Evolutionary conservation across 2,888 invertebrate genomes (phyloP), one percentile per base, ranked within the genome.

Genomic region (Pristionchus exspectatus): DNA sequence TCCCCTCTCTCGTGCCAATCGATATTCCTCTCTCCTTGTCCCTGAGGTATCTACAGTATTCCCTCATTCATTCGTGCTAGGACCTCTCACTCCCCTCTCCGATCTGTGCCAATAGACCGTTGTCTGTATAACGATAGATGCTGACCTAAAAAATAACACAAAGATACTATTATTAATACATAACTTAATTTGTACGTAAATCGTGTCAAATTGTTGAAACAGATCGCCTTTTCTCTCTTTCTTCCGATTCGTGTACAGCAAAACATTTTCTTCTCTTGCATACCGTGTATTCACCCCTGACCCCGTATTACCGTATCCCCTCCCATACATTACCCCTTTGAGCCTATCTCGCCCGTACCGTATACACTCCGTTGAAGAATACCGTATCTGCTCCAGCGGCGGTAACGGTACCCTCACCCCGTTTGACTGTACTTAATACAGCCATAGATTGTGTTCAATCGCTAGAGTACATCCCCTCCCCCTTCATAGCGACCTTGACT

Each of bases 171-270:
- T 63, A 63, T 24, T 63, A 63, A 50, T 50, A 21, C 50, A 84
- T 56, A 27, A 30, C 12, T 85, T 59, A 85, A 33, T 21, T 85
- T 85, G 59, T 84, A 56, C 54, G 56, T 59, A 59, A 59, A 85
- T 85, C 84, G 84, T 85, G 56, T 85, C 84, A 85, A 85, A 59
- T 59, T 18, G 16, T 27, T 21, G 21, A n/a, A 30, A 56, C 84
- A 85, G 59, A 85, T 85, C 84, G 56, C 59, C 84, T 59, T 85
- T 85, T 85, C 59, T 33, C 38, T 85, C 33, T 85, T 50, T 85
- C 50, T 50, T n/a, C 59, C 59, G 59, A 85, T 85, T 85, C 84
- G 84, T 85, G 84, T 85, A 85, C 84, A 85, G 84, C 84, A 27
- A n/a, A 74, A 38, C 30, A 59, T 56, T 59, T 85, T 33, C 56